Evolutionary conservation across 2,888 invertebrate species (phyloP), one percentile per base, ranked within the genome.

Genomic region (Lasioglossum figueresi): DNA sequence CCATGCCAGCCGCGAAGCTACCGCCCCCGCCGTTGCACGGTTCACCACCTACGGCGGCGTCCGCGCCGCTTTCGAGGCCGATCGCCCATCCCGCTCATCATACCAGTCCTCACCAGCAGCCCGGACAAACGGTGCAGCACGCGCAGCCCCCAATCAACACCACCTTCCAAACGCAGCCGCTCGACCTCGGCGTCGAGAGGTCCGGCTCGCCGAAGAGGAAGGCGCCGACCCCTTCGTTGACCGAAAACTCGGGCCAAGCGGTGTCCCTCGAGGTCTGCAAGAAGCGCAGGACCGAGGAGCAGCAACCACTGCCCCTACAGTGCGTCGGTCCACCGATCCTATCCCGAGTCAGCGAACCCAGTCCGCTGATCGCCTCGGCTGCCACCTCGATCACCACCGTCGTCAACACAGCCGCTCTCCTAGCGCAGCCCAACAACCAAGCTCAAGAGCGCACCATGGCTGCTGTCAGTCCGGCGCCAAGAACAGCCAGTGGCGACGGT

Each of bases 161-260:
- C 87, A 93, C 95, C 76, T 96, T 97, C 93, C 98, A 98, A 95
- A 97, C 97, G 82, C 97, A 98, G 93, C 98, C 98, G 19, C 95
- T 98, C 52, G 98, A 98, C 94, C 96, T 98, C 80, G 98, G 98
- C 59, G 96, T 97, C 48, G 95, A 95, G 88, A 91, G 95, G 82
- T 94, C 94, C 5, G 91, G 93, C 19, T 95, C 97, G 72, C 97
- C 97, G 0, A 96, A 97, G 91, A 95, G 97, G 75, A 97, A 97
- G 91, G 95, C 95, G 19, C 92, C 93, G 23, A 96, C 96, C 16
- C 96, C 96, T 0, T 85, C 85, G 71, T 78, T 87, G 43, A 95
- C 95, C 84, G 96, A 96, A 40, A 94, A 94, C 59, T 95, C 95
- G 23, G 96, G 96, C 52, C 94, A 94, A 77, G 95, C 96, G 2